A percentile compares a stretch with the other conserved stretches of the same genome.
Evolutionary conservation across 2,113 vertebrate genomes (phyloP).

Genomic region (Actenoides hombroni): DNA sequence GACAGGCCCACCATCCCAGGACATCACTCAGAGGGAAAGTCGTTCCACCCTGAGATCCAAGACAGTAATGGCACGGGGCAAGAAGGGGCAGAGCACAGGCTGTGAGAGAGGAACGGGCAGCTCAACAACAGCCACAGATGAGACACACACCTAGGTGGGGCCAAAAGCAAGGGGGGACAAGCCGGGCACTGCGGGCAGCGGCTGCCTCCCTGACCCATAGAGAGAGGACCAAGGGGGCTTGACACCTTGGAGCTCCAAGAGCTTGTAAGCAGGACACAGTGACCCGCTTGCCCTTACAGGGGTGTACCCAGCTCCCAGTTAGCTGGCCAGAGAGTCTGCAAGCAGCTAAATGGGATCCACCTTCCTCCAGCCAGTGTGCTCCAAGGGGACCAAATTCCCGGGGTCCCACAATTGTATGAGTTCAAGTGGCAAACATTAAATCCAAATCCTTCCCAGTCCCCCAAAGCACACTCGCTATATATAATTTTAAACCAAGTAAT

Average conservation of each 20-base stretch:
- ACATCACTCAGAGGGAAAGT: accelerated
- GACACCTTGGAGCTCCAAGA: not conserved
- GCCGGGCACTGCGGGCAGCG: accelerated
- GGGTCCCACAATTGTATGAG: not conserved
- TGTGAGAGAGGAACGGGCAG: not conserved
- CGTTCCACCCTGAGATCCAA: accelerated
- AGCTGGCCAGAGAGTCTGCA: not conserved
- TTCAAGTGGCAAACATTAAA: not conserved
- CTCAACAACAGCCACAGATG: accelerated
- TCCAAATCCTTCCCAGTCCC: not conserved
- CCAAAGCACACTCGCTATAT: not conserved
- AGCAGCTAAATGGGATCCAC: not conserved
- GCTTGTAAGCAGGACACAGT: not conserved
- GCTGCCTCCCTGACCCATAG: not conserved
- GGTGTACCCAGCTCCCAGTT: not conserved
- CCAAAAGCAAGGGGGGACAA: accelerated
- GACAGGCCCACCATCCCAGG: not conserved
- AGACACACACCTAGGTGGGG: accelerated
- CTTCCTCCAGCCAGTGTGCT: not conserved
- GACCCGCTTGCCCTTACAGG: accelerated
- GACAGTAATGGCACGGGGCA: not conserved
- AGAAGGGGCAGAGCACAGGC: not conserved
- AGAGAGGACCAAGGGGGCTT: too few relatives aligned
- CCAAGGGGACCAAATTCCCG: not conserved
- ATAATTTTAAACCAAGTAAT: slow-evolving; percentile 49